A percentile compares a stretch with the other conserved stretches of the same genome.
phyloP scores from a whole-genome alignment of 1,140 invertebrate species.

The Heliconius eleuchia region DNA sequence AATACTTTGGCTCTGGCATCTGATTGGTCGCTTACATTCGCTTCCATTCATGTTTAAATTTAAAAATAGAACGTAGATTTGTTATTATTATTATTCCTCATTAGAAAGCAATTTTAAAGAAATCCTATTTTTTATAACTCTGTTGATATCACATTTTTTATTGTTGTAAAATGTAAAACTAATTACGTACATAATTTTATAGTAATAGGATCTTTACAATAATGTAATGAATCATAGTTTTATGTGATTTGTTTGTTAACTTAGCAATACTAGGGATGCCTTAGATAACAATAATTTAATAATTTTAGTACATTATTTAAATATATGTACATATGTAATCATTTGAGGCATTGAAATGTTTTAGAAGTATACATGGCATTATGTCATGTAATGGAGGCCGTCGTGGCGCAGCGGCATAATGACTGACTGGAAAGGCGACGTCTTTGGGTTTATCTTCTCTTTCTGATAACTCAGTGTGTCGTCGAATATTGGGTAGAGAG shows the following conservation, averaged over 20 bases:
- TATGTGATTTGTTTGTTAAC: constrained; percentile 8
- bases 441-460: no score
- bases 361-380: no score
- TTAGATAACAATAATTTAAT: constrained; percentile 10
- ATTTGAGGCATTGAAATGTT: no score
- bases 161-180: neutral
- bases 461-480: no score
- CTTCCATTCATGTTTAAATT: neutral
- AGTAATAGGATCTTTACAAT: neutral
- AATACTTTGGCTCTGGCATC: no score
- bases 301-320: constrained; percentile 1
- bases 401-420: no score
- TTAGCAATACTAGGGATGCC: neutral
- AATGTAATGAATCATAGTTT: constrained; percentile 12
- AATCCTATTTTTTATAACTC: constrained; percentile 1
- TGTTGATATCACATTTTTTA: constrained; percentile 11
- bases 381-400: no score
- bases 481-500: no score
- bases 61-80: neutral
- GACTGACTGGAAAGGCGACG: no score
- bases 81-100: neutral
- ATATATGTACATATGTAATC: neutral
- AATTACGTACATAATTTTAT: neutral
- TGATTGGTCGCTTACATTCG: neutral
- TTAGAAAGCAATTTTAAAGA: neutral